phyloP scores from a whole-genome alignment of 2,113 vertebrate species.

The Tringa solitaria region DNA sequence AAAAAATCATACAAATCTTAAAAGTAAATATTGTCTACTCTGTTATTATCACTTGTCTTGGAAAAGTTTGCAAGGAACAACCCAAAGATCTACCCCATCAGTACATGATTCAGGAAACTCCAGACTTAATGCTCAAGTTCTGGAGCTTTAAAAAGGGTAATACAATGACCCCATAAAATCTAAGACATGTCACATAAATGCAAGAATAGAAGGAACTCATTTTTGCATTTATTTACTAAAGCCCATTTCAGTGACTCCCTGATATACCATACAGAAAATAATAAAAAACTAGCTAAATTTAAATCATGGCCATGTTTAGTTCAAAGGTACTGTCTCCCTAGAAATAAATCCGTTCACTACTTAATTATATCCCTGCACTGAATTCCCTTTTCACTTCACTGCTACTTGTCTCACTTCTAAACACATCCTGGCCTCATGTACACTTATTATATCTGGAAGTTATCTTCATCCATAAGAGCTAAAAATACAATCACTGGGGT shows the following conservation, averaged over 20 bases:
- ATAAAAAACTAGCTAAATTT: not conserved
- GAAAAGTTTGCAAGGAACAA: not conserved
- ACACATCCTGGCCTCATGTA: not conserved
- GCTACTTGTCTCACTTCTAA: not conserved
- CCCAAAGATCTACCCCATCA: not conserved
- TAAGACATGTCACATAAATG: not conserved
- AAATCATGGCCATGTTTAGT: not conserved
- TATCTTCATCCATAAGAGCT: not conserved
- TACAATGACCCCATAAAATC: not conserved
- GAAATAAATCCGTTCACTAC: not conserved
- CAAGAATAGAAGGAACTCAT: not conserved
- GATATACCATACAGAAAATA: not conserved
- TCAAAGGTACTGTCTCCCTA: not conserved
- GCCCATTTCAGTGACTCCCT: not conserved
- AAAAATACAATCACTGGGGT: not conserved
- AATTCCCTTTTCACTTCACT: not conserved
- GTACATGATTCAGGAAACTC: not conserved
- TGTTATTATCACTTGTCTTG: not conserved
- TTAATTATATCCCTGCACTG: not conserved
- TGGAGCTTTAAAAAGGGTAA: not conserved
- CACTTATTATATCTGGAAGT: not conserved
- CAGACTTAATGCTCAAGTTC: not conserved
- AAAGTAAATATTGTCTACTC: not conserved
- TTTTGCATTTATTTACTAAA: not conserved
- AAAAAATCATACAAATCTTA: rapidly evolving